Base-by-base conservation (phyloP, 2,113 vertebrate genomes). In the Amblyornis subalaris region DNA sequence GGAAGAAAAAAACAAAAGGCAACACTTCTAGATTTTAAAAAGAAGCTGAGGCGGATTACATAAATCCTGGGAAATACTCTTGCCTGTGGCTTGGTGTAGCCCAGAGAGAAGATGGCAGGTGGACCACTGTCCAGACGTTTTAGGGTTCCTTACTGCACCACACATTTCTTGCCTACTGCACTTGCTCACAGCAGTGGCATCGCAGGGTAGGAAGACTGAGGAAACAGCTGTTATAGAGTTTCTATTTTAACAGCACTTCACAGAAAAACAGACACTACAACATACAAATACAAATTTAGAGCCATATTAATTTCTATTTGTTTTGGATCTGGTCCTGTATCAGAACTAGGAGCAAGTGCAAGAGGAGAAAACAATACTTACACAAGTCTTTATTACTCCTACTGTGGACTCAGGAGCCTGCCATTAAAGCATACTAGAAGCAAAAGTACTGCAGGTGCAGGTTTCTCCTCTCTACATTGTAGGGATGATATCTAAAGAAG, bases 11-110 rank as follows among this genome's bases (percentile, higher is more conserved):
- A 18, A 6, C 16, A 57, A 29, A 4, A 28, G 17, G 10, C 12
- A 50, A 78, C 12, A 24, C 10, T 71, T 66, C n/a, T 62, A 18
- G 15, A 51, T 24, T 7, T 2, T 5, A 22, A 14, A 36, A 16
- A 18, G 4, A 2, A 2, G 2, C 0, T 3, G 0, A 0, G 1
- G 7, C 10, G 38, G 21, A 20, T 50, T 19, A n/a, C 7, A 22
- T 31, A 48, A 6, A 54, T 54, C 47, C 0, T 77, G 12, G 9
- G 36, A 9, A 89, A 42, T 7, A 67, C 54, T 21, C n/a, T 44
- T 83, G 45, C 7, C 19, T 48, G 14, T 69, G 50, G n/a, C 15
- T 78, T 74, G 42, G 5, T 29, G n/a, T 12, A 71, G 21, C 6
- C 26, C 40, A 48, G 58, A 64, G 13, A 65, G 8, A 20, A 54